These are phyloP conservation scores for Lithophane ornitopus DNA, from an alignment of 2,888 invertebrate genomes.

Conservation along the genomic window DNA sequence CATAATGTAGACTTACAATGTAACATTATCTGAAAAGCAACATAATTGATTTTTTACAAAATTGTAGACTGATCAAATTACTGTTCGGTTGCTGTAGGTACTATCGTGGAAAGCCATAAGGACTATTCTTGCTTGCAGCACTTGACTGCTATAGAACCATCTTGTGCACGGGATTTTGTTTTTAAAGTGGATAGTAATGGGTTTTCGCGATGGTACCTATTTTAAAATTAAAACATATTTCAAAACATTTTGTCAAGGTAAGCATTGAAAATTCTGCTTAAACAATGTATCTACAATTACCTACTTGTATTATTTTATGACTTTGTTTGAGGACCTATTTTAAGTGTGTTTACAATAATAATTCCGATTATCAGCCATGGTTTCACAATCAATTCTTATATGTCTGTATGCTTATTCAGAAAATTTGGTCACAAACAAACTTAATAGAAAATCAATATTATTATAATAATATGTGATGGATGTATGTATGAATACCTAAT, in stretches of 20 bases:
- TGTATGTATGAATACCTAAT: neutral
- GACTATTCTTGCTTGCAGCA: too few species aligned
- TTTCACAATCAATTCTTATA: neutral
- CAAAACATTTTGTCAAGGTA: constrained; percentile 5
- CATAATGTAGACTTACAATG: too few species aligned
- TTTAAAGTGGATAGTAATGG: too few species aligned
- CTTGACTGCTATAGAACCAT: too few species aligned
- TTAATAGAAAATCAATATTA: neutral
- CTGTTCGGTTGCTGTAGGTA: neutral
- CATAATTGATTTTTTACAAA: neutral
- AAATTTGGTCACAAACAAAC: neutral
- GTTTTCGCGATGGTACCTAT: too few species aligned
- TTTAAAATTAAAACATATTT: neutral
- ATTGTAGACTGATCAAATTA: neutral
- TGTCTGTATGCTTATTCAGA: neutral
- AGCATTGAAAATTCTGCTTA: neutral
- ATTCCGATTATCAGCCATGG: neutral
- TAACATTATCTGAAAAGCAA: constrained; percentile 12
- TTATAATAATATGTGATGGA: too few species aligned
- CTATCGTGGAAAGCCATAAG: too few species aligned
- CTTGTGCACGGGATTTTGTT: too few species aligned
- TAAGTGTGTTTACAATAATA: neutral
- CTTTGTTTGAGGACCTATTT: neutral
- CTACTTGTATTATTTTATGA: constrained; percentile 8
- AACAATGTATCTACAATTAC: neutral